phyloP scores from a whole-genome alignment of 2,888 invertebrate species.

The Drosophila fungiperda region DNA sequence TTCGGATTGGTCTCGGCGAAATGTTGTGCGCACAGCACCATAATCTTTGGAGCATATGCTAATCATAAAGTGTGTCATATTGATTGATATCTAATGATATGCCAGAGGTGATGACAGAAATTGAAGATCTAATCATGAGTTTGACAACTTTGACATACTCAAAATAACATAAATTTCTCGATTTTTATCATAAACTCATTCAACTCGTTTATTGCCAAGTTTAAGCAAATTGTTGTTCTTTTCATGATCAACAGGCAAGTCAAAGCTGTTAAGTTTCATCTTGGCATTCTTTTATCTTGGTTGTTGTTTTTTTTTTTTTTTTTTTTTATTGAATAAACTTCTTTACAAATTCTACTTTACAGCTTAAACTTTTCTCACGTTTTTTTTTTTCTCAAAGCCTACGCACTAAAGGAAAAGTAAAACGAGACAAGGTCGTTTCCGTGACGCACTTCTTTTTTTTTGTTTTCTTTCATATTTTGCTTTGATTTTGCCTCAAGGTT shows the following conservation, averaged over 20 bases:
- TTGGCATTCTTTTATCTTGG: neutral
- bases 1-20: conserved; percentile 10
- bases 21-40: neutral
- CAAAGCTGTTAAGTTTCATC: neutral
- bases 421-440: conserved; percentile 38
- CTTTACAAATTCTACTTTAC: neutral
- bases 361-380: conserved; percentile 41
- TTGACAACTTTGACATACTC: neutral
- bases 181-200: neutral
- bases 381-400: conserved; percentile 15
- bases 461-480: conserved; percentile 9
- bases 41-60: neutral
- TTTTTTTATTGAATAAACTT: conserved; percentile 11
- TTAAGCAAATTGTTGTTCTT: neutral
- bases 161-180: neutral
- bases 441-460: conserved; percentile 38
- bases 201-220: neutral
- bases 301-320: neutral
- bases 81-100: neutral
- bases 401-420: conserved; percentile 16
- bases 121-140: neutral
- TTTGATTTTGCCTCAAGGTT: conserved; percentile 35
- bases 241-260: neutral
- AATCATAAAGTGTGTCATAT: neutral
- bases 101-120: neutral